phyloP scores from a whole-genome alignment of 2,797 vertebrate genomes.

The Lagorchestes hirsutus region DNA sequence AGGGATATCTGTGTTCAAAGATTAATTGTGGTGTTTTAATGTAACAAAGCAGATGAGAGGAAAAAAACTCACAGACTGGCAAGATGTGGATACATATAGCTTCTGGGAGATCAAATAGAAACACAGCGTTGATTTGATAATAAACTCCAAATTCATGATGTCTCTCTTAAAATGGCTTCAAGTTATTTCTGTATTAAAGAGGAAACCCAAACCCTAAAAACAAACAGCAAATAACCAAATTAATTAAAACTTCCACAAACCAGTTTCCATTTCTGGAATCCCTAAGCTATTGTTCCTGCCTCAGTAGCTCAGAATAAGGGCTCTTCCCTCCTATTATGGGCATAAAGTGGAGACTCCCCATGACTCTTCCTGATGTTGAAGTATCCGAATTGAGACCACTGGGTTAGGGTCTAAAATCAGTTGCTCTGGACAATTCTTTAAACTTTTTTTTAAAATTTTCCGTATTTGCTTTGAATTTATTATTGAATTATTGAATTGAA shows the following conservation, averaged over 20 bases:
- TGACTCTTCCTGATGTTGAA: neutral
- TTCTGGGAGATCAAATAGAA: conserved; percentile 90
- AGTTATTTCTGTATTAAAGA: conserved; percentile 96
- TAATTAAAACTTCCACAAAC: neutral
- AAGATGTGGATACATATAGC: conserved; percentile 80
- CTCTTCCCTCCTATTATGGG: neutral
- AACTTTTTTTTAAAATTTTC: neutral
- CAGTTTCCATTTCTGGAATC: neutral
- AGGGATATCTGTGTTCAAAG: conserved; percentile 83
- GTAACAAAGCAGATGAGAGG: conserved; percentile 82
- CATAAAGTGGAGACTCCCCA: neutral
- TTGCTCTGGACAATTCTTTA: neutral
- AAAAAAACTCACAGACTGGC: conserved; percentile 77
- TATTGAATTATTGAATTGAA: too few relatives aligned
- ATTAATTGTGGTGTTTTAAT: conserved; percentile 85
- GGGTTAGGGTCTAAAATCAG: neutral
- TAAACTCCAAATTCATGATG: conserved; percentile 84
- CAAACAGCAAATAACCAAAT: conserved; percentile 16
- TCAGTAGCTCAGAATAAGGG: neutral
- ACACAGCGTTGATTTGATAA: conserved; percentile 92
- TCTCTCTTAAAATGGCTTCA: conserved; percentile 87
- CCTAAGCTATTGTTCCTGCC: neutral
- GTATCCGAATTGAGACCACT: neutral
- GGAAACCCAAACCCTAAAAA: conserved; percentile 91
- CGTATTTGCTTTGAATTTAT: neutral